These are phyloP conservation scores for Atractosteus spatula DNA, from an alignment of 2,113 vertebrate genomes.

Conservation along the genomic window DNA sequence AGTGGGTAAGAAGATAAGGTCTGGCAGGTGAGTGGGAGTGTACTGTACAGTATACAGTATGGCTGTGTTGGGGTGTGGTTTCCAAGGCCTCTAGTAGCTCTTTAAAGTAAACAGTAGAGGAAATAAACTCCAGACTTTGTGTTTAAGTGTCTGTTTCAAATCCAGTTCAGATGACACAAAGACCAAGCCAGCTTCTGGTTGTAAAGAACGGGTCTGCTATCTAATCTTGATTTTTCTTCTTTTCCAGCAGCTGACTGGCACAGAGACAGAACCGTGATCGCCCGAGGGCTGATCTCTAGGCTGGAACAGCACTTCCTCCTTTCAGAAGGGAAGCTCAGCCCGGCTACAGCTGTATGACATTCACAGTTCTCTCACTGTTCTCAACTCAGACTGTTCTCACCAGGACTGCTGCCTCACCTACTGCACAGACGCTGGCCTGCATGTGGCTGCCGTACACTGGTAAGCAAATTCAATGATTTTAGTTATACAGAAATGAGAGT, in stretches of 20 bases:
- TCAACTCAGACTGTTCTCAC: background rate
- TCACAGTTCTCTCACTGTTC: background rate
- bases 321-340: background rate
- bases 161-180: conserved; percentile 26
- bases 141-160: background rate
- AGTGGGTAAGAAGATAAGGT: no score
- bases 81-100: background rate
- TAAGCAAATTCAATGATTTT: no score
- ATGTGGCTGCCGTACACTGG: no score
- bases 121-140: conserved; percentile 16
- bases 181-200: background rate
- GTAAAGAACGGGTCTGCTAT: background rate
- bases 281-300: background rate
- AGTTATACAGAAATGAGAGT: no score
- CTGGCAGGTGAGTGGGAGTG: no score
- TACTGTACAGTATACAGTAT: no score
- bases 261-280: background rate
- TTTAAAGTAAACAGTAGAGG: conserved; percentile 4
- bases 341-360: background rate
- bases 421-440: no score
- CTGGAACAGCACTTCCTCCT: background rate
- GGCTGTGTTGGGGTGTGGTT: background rate
- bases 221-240: background rate
- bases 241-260: no score
- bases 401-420: background rate